Evolutionary conservation across 2,888 invertebrate genomes (phyloP).

Genomic region (Punctoribates punctum): DNA sequence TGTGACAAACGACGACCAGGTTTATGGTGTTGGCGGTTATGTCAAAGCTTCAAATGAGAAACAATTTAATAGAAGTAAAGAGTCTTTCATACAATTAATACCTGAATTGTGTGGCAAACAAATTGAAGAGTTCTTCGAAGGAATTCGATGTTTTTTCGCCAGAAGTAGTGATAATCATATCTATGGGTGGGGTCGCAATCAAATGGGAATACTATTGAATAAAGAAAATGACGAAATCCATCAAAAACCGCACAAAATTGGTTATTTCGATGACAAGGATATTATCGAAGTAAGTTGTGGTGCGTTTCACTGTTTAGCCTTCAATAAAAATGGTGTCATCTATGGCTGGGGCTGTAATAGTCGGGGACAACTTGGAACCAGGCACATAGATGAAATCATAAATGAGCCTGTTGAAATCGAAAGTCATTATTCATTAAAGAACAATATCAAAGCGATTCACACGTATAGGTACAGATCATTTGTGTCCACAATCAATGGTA

Average conservation of each 20-base stretch:
- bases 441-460: too few species aligned
- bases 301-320: neutral
- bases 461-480: too few species aligned
- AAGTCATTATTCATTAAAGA: too few species aligned
- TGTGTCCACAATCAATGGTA: too few species aligned
- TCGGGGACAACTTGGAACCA: too few species aligned
- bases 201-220: neutral
- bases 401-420: too few species aligned
- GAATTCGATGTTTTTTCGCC: neutral
- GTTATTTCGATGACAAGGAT: neutral
- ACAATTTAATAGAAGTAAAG: neutral
- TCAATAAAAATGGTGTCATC: too few species aligned
- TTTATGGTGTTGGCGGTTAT: neutral
- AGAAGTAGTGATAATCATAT: neutral
- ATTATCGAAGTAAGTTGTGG: neutral
- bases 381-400: too few species aligned
- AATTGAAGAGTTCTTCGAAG: neutral
- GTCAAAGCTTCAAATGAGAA: neutral
- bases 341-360: too few species aligned
- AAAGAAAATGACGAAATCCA: neutral
- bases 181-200: neutral
- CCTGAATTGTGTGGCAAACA: neutral
- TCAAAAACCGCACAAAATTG: neutral
- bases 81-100: neutral
- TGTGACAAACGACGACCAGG: neutral